phyloP scores from a whole-genome alignment of 1,140 invertebrate species.

The Euborellia annulipes region DNA sequence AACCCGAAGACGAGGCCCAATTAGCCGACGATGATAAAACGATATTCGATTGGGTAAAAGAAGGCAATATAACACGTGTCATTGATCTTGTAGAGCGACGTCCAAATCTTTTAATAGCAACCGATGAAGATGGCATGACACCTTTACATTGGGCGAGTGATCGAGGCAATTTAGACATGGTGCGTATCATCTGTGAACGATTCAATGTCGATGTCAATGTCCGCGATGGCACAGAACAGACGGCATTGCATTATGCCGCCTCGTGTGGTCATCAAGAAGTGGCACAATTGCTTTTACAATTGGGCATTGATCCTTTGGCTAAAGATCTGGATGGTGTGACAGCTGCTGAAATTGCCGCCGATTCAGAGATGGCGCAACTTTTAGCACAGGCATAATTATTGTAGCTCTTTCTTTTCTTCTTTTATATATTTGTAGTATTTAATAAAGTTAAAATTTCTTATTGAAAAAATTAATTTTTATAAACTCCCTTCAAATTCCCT shows the following conservation, averaged over 20 bases:
- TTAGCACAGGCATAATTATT: no score
- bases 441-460: no score
- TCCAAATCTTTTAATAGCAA: no score
- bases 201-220: slow-evolving; percentile 51
- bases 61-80: no score
- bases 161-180: slow-evolving; percentile 46
- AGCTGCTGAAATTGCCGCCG: slow-evolving; percentile 42
- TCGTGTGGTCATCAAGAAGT: slow-evolving; percentile 59
- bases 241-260: slow-evolving; percentile 71
- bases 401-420: no score
- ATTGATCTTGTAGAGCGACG: no score
- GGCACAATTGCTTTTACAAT: slow-evolving; percentile 40
- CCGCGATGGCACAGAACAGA: slow-evolving; percentile 62
- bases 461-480: no score
- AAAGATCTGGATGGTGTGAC: slow-evolving; percentile 42
- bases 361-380: slow-evolving; percentile 25
- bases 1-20: no score
- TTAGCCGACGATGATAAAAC: no score
- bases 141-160: slow-evolving; percentile 84
- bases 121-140: slow-evolving; percentile 58
- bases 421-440: no score
- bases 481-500: no score
- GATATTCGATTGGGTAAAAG: no score
- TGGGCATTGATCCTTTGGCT: slow-evolving; percentile 35
- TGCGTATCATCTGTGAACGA: slow-evolving; percentile 32